phyloP scores from a whole-genome alignment of 2,797 vertebrate genomes.

The Chiroxiphia lanceolata region DNA sequence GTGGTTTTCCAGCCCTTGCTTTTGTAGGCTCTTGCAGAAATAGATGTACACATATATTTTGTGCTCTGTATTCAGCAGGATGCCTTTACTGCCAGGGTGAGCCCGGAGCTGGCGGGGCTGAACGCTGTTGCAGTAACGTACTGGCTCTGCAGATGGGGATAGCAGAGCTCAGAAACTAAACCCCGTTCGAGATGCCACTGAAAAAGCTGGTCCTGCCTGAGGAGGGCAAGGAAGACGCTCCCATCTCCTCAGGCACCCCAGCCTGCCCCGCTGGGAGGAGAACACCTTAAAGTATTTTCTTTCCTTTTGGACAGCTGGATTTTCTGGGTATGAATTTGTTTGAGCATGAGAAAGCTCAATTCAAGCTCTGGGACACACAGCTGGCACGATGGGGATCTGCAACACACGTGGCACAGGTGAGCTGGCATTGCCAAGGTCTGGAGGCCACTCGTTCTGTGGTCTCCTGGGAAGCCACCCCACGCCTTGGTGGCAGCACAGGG shows the following conservation, averaged over 20 bases:
- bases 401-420: fast-evolving
- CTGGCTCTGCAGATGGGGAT: slow-evolving; percentile 57
- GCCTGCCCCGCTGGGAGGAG: fast-evolving
- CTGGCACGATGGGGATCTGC: fast-evolving
- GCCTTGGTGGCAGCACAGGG: neutral
- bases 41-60: neutral
- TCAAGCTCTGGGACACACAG: neutral
- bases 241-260: neutral
- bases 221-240: neutral
- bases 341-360: neutral
- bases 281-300: neutral
- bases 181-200: neutral
- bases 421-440: neutral
- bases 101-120: neutral
- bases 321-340: neutral
- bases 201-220: neutral
- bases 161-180: slow-evolving; percentile 41
- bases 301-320: neutral
- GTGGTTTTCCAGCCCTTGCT: neutral
- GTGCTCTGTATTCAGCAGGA: neutral
- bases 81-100: neutral
- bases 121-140: slow-evolving; percentile 3
- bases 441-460: neutral
- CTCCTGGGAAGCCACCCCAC: neutral
- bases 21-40: neutral